phyloP scores from a whole-genome alignment of 2,113 vertebrate genomes.

The Rhipidura dahli region DNA sequence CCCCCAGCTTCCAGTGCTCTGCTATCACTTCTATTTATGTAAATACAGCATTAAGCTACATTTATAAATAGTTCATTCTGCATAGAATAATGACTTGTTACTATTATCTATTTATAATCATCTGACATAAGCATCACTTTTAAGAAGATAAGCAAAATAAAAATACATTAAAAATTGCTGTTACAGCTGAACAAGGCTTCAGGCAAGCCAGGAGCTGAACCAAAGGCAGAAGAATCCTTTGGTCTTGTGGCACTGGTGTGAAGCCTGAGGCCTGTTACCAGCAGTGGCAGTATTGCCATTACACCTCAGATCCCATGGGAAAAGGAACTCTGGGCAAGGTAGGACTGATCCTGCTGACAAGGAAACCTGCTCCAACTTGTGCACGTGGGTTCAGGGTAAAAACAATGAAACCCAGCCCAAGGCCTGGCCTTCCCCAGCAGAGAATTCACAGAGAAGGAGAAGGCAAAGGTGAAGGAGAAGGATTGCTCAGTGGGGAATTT shows the following conservation, averaged over 20 bases:
- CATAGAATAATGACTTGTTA: not conserved
- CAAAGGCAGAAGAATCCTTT: not conserved
- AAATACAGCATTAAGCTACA: not conserved
- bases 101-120: not conserved
- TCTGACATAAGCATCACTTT: not conserved
- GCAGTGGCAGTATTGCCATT: not conserved
- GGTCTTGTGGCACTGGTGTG: not conserved
- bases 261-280: not conserved
- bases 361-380: not conserved
- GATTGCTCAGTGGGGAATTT: not conserved
- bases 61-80: slow-evolving; percentile 2
- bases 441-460: not conserved
- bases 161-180: not conserved
- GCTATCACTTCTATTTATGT: not conserved
- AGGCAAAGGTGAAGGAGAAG: not conserved
- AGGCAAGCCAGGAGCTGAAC: not conserved
- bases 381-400: not conserved
- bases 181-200: not conserved
- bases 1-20: not conserved
- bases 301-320: not conserved
- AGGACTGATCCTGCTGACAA: not conserved
- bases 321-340: not conserved
- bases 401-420: not conserved
- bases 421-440: not conserved
- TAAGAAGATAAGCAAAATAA: not conserved